phyloP scores from a whole-genome alignment of 2,113 vertebrate genomes.

The Stigmatopora argus region DNA sequence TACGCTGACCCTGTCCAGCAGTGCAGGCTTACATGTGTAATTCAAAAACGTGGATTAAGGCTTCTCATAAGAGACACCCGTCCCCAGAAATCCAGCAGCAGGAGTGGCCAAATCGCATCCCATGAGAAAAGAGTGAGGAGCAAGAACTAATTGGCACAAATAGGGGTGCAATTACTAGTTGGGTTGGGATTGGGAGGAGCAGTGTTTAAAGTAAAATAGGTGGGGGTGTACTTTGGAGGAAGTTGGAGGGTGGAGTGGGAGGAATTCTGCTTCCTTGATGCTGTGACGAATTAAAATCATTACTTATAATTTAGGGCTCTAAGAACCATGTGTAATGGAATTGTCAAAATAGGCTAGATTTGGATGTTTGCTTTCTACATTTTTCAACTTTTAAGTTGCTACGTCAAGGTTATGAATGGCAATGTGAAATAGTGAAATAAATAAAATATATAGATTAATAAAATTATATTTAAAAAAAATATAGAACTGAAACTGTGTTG shows the following conservation, averaged over 20 bases:
- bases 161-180: conserved; percentile 71
- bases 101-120: conserved; percentile 63
- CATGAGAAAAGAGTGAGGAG: conserved; percentile 62
- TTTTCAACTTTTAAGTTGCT: conserved; percentile 26
- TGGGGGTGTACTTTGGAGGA: conserved; percentile 25
- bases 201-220: conserved; percentile 45
- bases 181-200: conserved; percentile 57
- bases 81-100: conserved; percentile 49
- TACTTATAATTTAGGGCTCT: conserved; percentile 36
- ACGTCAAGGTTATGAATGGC: not conserved
- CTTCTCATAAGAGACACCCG: conserved; percentile 46
- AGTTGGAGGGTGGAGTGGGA: conserved; percentile 40
- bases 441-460: too few species aligned
- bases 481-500: too few species aligned
- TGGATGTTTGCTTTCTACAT: conserved; percentile 8
- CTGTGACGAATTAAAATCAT: conserved; percentile 52
- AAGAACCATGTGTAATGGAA: conserved; percentile 35
- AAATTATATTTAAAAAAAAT: too few species aligned
- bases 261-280: conserved; percentile 49
- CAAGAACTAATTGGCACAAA: conserved; percentile 73
- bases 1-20: conserved; percentile 58
- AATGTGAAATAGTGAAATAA: too few species aligned
- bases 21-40: conserved; percentile 49
- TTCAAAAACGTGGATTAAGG: conserved; percentile 64
- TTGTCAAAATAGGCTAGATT: not conserved